These are phyloP conservation scores for Actenoides lindsayi DNA, from an alignment of 2,113 vertebrate species.

Conservation along the genomic window DNA sequence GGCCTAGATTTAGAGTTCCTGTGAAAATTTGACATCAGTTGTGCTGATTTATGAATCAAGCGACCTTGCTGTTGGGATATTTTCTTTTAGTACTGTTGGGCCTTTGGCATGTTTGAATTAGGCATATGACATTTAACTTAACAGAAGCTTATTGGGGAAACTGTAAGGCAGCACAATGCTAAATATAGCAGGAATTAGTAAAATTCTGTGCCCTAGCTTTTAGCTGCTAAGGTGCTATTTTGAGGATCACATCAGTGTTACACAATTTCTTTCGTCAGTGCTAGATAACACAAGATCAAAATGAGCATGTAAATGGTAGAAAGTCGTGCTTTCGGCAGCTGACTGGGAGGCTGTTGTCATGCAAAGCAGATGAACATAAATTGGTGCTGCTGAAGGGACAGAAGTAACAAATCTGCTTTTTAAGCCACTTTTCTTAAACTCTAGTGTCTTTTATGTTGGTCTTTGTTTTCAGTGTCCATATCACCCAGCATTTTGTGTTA, in stretches of 20 bases:
- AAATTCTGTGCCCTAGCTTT: conserved; percentile 4
- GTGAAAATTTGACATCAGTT: not conserved
- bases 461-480: not conserved
- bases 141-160: conserved; percentile 2
- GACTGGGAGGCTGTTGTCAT: not conserved
- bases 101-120: not conserved
- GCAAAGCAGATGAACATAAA: not conserved
- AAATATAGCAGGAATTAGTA: conserved; percentile 31
- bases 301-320: not conserved
- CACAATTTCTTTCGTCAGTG: not conserved
- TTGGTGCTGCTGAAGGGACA: not conserved
- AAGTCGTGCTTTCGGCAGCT: not conserved
- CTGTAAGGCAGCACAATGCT: not conserved
- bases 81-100: not conserved
- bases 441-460: rapidly evolving
- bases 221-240: not conserved
- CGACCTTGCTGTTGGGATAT: conserved; percentile 21
- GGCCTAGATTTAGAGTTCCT: not conserved
- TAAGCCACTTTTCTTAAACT: not conserved
- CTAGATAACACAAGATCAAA: not conserved
- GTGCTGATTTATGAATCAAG: not conserved
- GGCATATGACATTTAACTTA: not conserved
- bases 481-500: not conserved
- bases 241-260: not conserved
- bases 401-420: not conserved